These are phyloP conservation scores for Percopsis omiscomaycus DNA, from an alignment of 2,797 vertebrate species.

Conservation along the genomic window DNA sequence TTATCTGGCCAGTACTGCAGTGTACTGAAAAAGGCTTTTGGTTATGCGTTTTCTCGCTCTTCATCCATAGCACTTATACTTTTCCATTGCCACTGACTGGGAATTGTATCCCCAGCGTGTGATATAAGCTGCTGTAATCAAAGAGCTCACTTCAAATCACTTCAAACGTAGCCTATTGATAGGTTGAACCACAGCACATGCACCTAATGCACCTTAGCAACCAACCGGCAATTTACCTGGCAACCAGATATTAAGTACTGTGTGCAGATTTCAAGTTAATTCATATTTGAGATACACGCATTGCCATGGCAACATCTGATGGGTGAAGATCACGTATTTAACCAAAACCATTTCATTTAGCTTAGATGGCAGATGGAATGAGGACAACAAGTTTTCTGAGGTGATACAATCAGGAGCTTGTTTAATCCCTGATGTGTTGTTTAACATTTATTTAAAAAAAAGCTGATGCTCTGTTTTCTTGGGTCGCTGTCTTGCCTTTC, in stretches of 20 bases:
- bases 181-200: slow-evolving; percentile 15
- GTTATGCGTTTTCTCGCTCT: background rate
- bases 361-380: slow-evolving; percentile 23
- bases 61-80: slow-evolving; percentile 14
- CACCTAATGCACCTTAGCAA: too few relatives aligned
- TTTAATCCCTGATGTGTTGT: slow-evolving; percentile 24
- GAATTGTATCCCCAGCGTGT: slow-evolving; percentile 7
- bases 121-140: slow-evolving; percentile 3
- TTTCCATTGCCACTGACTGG: slow-evolving; percentile 35
- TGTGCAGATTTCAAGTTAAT: too few relatives aligned
- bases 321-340: slow-evolving; percentile 55
- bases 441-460: slow-evolving; percentile 16
- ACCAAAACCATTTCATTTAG: slow-evolving; percentile 35
- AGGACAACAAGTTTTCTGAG: slow-evolving; percentile 26
- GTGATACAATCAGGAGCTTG: slow-evolving; percentile 27
- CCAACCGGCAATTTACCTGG: too few relatives aligned
- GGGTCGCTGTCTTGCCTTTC: too few relatives aligned
- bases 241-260: too few relatives aligned
- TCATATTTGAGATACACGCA: slow-evolving; percentile 29
- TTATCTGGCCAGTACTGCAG: background rate
- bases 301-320: slow-evolving; percentile 45
- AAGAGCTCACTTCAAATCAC: slow-evolving; percentile 33
- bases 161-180: slow-evolving; percentile 13
- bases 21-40: background rate
- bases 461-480: slow-evolving; percentile 2